Percentiles rank a stretch among this genome's conserved stretches.
Evolutionary conservation across 2,113 vertebrate species (phyloP).

Genomic region (Gasterosteus aculeatus): DNA sequence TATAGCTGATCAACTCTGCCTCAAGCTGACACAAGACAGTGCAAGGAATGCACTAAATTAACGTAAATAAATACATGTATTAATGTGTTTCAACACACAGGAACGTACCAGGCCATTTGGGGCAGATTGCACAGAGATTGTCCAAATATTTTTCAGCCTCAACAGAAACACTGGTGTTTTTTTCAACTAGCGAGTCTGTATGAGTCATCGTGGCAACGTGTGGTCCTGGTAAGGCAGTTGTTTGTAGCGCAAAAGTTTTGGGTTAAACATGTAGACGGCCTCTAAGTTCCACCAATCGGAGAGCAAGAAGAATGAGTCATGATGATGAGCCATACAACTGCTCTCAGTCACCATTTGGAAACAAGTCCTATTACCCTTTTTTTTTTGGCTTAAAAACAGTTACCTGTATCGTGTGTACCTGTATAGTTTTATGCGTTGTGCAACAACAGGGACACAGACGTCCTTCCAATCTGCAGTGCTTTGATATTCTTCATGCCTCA

Average conservation of each 20-base stretch:
- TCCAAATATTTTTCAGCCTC: not conserved
- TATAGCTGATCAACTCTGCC: not conserved
- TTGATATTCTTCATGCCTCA: constrained; percentile 31
- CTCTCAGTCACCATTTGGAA: no score
- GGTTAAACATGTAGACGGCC: not conserved
- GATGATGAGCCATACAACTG: not conserved
- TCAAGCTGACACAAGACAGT: not conserved
- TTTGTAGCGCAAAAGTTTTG: not conserved
- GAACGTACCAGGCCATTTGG: not conserved
- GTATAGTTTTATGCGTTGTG: not conserved
- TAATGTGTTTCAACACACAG: not conserved
- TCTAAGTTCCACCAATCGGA: not conserved
- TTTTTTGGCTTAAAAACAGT: not conserved
- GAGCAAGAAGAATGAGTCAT: not conserved
- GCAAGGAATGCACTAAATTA: not conserved
- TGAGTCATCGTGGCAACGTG: no score
- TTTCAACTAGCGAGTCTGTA: not conserved
- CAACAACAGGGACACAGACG: constrained; percentile 1
- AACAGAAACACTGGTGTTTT: not conserved
- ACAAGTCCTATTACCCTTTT: no score
- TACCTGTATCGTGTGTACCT: no score
- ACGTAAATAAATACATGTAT: not conserved
- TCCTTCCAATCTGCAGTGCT: constrained; percentile 2
- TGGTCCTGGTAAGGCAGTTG: not conserved
- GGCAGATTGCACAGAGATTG: not conserved